phyloP scores from a whole-genome alignment of 2,888 invertebrate genomes.

The Dryocosmus kuriphilus region DNA sequence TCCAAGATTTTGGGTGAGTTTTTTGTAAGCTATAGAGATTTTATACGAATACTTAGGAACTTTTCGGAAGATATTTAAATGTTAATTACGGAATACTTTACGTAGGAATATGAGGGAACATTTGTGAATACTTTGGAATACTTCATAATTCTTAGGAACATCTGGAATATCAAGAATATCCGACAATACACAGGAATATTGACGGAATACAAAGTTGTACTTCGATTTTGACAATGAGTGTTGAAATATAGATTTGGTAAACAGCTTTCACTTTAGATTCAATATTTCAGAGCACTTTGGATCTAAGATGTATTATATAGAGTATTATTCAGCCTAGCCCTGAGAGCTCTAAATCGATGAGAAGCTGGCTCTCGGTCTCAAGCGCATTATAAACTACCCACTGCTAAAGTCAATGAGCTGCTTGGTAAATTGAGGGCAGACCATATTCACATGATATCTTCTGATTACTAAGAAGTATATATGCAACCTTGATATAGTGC shows the following conservation, averaged over 20 bases:
- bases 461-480: not conserved
- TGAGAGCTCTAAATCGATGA: constrained; percentile 27
- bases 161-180: no score
- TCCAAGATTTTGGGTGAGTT: no score
- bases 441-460: not conserved
- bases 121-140: no score
- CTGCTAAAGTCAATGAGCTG: constrained; percentile 22
- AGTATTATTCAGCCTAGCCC: constrained; percentile 7
- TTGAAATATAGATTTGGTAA: not conserved
- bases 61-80: no score
- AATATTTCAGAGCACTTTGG: constrained; percentile 15
- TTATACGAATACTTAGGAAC: no score
- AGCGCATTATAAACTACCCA: constrained; percentile 17
- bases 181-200: no score
- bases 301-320: constrained; percentile 12
- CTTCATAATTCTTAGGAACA: no score
- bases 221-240: no score
- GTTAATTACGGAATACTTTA: no score
- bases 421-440: constrained; percentile 8
- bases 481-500: not conserved
- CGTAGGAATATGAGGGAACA: no score
- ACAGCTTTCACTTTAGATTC: constrained; percentile 9
- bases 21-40: no score
- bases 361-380: not conserved
- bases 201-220: no score